Conservation (phyloP, 92 coral and sea anemone species). For the Heteractis magnifica region DNA sequence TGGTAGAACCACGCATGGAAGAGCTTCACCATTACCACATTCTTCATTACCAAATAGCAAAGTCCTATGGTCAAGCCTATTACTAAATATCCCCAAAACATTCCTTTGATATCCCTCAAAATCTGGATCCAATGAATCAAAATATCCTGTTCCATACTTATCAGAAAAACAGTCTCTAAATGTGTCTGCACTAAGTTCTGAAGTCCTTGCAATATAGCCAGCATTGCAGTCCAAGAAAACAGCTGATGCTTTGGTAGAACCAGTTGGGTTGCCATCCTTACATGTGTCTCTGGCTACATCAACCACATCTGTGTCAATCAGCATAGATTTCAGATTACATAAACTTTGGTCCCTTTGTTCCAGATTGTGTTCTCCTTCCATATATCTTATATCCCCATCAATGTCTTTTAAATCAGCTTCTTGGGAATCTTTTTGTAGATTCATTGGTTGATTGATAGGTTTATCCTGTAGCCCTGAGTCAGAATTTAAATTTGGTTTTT, state of each 20-base stretch:
- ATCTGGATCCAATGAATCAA: background rate
- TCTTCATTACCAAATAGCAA: background rate
- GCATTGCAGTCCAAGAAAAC: too few relatives aligned
- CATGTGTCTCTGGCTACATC: too few relatives aligned
- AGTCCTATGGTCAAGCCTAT: background rate
- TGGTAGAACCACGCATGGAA: too few relatives aligned
- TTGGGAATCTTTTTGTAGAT: background rate
- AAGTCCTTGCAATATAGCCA: too few relatives aligned
- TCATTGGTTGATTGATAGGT: background rate
- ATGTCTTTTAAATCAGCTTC: background rate
- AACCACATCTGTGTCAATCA: too few relatives aligned
- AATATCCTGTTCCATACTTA: background rate
- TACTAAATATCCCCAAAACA: background rate
- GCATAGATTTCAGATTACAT: too few relatives aligned
- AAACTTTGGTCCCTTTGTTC: too few relatives aligned
- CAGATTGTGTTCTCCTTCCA: too few relatives aligned
- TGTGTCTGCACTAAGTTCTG: too few relatives aligned
- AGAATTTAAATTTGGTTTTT: slow-evolving; percentile 16
- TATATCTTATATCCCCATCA: background rate
- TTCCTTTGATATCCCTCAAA: background rate
- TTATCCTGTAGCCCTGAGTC: slow-evolving; percentile 27
- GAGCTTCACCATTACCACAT: background rate
- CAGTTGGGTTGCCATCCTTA: too few relatives aligned
- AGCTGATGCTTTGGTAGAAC: too few relatives aligned
- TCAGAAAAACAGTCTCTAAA: background rate